Evolutionary conservation across 2,797 vertebrate genomes (phyloP).

Genomic region (Peromyscus nudipes): DNA sequence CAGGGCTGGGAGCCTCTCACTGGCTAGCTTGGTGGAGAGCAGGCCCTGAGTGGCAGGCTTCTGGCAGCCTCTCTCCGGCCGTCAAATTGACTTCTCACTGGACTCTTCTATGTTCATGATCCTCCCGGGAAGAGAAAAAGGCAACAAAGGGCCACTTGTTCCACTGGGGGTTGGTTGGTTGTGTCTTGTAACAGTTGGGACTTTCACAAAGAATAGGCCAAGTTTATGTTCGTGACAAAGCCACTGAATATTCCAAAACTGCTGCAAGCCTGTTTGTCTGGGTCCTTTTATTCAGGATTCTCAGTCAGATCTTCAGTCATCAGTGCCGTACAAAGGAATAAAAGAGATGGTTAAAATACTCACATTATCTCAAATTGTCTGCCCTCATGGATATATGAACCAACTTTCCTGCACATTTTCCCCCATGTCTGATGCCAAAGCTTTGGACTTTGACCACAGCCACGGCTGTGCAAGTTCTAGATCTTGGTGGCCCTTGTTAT

Average conservation of each 20-base stretch:
- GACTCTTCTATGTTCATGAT: slow-evolving; percentile 3
- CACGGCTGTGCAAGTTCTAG: no score
- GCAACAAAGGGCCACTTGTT: slow-evolving; percentile 55
- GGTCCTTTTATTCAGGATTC: neutral
- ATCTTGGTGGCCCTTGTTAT: neutral
- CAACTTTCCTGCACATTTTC: no score
- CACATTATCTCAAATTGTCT: neutral
- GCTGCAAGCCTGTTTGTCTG: neutral
- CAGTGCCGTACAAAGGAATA: neutral
- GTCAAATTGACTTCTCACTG: slow-evolving; percentile 18
- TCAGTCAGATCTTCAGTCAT: neutral
- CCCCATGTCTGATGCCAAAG: neutral
- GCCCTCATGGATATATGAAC: neutral
- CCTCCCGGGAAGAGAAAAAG: neutral
- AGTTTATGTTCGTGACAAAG: neutral
- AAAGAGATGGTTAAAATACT: neutral
- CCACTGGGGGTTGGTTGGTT: neutral
- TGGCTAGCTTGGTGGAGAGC: neutral
- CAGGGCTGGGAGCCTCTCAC: neutral
- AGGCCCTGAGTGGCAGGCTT: neutral
- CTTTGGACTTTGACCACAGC: neutral
- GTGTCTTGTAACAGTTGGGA: slow-evolving; percentile 44
- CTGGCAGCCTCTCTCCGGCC: neutral
- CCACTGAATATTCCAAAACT: neutral
- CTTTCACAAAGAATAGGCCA: slow-evolving; percentile 49